These are phyloP conservation scores for Agrenia bidenticulata DNA, from an alignment of 2,888 invertebrate genomes.

Conservation along the genomic window DNA sequence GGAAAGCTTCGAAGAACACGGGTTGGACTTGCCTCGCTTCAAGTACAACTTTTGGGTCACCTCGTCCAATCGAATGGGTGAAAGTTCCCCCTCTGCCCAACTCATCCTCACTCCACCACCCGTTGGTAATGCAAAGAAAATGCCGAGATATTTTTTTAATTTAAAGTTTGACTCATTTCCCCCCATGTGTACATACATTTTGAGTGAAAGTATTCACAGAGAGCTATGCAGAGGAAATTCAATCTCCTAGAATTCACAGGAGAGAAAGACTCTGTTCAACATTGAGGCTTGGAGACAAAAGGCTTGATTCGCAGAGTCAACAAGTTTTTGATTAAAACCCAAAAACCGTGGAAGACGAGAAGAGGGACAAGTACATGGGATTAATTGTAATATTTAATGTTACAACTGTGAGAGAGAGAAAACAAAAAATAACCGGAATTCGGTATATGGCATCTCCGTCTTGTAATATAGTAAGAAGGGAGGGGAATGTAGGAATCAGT, in stretches of 20 bases:
- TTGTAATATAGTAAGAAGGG: no score
- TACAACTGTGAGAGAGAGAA: not conserved
- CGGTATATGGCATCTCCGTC: no score
- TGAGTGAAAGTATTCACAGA: not conserved
- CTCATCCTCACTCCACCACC: constrained; percentile 46
- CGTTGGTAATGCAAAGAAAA: constrained; percentile 37
- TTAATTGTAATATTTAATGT: not conserved
- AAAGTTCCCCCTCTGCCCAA: constrained; percentile 46
- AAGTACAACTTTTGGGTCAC: constrained; percentile 51
- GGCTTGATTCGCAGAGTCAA: not conserved
- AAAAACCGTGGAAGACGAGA: not conserved
- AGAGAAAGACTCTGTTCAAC: not conserved
- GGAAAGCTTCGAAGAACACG: constrained; percentile 46
- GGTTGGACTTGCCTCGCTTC: constrained; percentile 44
- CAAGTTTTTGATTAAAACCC: constrained; percentile 7
- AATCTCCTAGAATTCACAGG: not conserved
- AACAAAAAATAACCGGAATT: no score
- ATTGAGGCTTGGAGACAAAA: no score
- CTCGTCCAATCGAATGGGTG: constrained; percentile 48
- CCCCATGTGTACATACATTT: not conserved
- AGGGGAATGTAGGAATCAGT: no score
- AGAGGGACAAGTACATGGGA: no score
- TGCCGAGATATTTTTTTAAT: constrained; percentile 13
- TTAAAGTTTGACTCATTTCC: constrained; percentile 20
- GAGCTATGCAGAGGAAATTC: not conserved